Percentiles rank a stretch among this genome's conserved stretches.
These are phyloP conservation scores for Aspidiotus destructor DNA, from an alignment of 2,888 invertebrate species.

Conservation along the genomic window DNA sequence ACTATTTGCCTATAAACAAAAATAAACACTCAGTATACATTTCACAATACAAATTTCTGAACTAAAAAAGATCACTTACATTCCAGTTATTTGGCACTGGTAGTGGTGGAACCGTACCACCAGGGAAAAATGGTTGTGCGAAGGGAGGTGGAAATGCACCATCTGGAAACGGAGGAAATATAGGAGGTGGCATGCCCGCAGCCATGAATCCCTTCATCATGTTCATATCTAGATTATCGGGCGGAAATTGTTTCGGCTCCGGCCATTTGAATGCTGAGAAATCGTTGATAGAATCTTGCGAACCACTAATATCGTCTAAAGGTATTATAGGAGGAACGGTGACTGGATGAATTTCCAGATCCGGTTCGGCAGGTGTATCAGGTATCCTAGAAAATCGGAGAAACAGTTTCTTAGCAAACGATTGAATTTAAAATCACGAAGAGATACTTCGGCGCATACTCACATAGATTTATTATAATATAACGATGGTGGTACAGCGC, in stretches of 20 bases:
- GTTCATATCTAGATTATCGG: constrained; percentile 14
- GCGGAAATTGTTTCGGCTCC: constrained; percentile 27
- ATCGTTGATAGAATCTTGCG: constrained; percentile 26
- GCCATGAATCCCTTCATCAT: constrained; percentile 18
- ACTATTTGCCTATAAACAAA: constrained; percentile 10
- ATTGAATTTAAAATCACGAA: neutral
- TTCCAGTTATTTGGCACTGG: constrained; percentile 13
- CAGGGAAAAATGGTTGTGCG: constrained; percentile 21
- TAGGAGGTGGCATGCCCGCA: constrained; percentile 19
- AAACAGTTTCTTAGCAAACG: neutral
- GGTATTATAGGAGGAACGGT: constrained; percentile 76
- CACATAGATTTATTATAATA: constrained; percentile 57
- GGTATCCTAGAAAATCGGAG: constrained; percentile 53
- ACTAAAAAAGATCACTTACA: constrained; percentile 8
- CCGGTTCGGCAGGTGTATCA: constrained; percentile 77
- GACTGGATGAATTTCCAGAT: constrained; percentile 64
- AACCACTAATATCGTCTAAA: constrained; percentile 72
- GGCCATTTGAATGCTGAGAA: constrained; percentile 29
- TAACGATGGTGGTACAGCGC: constrained; percentile 64
- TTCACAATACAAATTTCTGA: neutral
- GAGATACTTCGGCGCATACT: constrained; percentile 21
- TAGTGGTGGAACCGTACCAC: constrained; percentile 13
- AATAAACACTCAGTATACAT: neutral
- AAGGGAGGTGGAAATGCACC: constrained; percentile 23
- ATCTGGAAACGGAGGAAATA: constrained; percentile 24